A percentile compares a stretch with the other conserved stretches of the same genome.
Evolutionary conservation across 2,113 vertebrate genomes (phyloP).

Genomic region (Gallinago undulata): DNA sequence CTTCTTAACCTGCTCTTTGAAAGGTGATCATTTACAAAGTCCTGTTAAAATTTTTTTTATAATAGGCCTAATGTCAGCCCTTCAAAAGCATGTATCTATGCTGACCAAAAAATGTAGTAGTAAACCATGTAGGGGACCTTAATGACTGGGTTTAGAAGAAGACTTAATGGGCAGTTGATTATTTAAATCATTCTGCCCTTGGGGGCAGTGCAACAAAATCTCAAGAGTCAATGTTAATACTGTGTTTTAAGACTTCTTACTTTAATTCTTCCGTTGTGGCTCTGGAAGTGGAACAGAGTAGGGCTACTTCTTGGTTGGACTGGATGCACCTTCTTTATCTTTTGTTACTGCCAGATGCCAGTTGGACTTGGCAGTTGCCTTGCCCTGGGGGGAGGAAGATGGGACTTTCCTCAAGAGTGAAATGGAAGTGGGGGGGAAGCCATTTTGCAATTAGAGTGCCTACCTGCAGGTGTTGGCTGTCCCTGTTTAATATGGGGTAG

Average conservation of each 20-base stretch:
- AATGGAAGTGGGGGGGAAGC: neutral
- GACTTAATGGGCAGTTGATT: neutral
- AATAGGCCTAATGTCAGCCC: neutral
- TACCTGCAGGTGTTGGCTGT: neutral
- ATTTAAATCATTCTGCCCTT: neutral
- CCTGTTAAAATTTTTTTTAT: constrained; percentile 29
- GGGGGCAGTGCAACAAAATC: neutral
- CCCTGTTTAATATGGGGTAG: neutral
- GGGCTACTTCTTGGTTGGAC: neutral
- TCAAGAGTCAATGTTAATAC: neutral
- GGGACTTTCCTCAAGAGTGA: neutral
- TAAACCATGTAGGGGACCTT: neutral
- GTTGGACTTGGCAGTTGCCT: neutral
- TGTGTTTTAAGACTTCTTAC: neutral
- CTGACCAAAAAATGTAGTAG: neutral
- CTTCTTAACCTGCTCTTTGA: neutral
- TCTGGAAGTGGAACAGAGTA: neutral
- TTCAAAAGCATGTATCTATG: neutral
- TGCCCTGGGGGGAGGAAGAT: neutral
- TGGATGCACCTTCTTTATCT: neutral
- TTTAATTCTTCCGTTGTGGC: neutral
- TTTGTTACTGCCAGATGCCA: neutral
- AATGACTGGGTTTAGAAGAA: neutral
- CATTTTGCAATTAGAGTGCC: neutral
- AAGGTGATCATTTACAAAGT: constrained; percentile 18